Percentiles rank a stretch among this genome's conserved stretches.
These are phyloP conservation scores for Drosophila melanogaster DNA, from an alignment of 1,140 invertebrate genomes.

Conservation along the genomic window Release_6_plus_ISO1_MT NT_037436.4:2918001-2918500, in stretches of 20 bases:
- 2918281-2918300: constrained; percentile 24
- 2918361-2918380: constrained; percentile 9
- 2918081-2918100: constrained; percentile 76
- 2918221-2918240: constrained; percentile 37
- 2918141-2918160: constrained; percentile 53
- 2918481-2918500: too few species aligned
- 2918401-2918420: neutral
- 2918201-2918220: constrained; percentile 13
- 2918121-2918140: constrained; percentile 79
- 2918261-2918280: constrained; percentile 62
- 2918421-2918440: neutral
- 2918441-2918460: neutral
- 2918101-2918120: constrained; percentile 83
- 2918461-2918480: neutral
- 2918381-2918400: constrained; percentile 3
- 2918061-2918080: constrained; percentile 65
- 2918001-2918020: constrained; percentile 14
- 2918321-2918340: constrained; percentile 32
- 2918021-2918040: constrained; percentile 8
- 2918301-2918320: constrained; percentile 41
- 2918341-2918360: constrained; percentile 46
- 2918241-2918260: constrained; percentile 71
- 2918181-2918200: constrained; percentile 53
- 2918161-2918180: constrained; percentile 58
- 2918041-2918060: constrained; percentile 23